Base-by-base conservation (phyloP, 2,888 invertebrate genomes). In the Xestia sexstrigata region DNA sequence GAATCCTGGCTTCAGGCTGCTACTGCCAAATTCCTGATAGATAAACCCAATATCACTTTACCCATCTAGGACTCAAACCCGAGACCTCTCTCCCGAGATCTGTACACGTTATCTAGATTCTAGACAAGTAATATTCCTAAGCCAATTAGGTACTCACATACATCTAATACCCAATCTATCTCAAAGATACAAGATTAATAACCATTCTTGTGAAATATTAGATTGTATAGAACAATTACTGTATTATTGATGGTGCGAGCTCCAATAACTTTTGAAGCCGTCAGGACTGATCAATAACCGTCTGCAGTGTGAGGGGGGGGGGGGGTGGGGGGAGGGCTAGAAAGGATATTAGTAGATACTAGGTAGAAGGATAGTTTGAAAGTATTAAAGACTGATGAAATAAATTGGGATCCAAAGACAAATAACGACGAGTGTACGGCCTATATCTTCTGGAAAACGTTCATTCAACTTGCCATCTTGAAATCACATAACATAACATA, bases 161-260 rank as follows among this genome's bases (percentile, higher is more conserved):
- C 52, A 55, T 71, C 47, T 60, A 63, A 63, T 65, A 68, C 65
- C 42, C 80, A 65, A 86, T 83, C 55, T 79, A 79, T 86, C 76
- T 74, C 70, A 66, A 63, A 62, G 63, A 80, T 83, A 79, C 55
- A 79, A 76, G 79, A 86, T 84, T 82, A 82, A 82, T 84, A 86
- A 81, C 65, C 13, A 23, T 77, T 72, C 73, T 70, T 70, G 67
- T 81, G 74, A 81, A 79, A 82, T 88, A 89, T 87, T 84, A 83
- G 78, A 87, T 88, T 82, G 84, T 77, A 71, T 79, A 76, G 73
- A 83, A 84, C 86, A 88, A 87, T 89, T 88, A 87, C 81, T 78
- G 20, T 47, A 75, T 82, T 87, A 88, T 89, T 87, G 86, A 87
- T 86, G 86, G 76, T 81, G 66, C 49, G 76, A 65, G 80, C 69